A percentile compares a stretch with the other conserved stretches of the same genome.
Evolutionary conservation across 2,797 vertebrate species (phyloP).

Genomic region (Sebastes aleutianus): DNA sequence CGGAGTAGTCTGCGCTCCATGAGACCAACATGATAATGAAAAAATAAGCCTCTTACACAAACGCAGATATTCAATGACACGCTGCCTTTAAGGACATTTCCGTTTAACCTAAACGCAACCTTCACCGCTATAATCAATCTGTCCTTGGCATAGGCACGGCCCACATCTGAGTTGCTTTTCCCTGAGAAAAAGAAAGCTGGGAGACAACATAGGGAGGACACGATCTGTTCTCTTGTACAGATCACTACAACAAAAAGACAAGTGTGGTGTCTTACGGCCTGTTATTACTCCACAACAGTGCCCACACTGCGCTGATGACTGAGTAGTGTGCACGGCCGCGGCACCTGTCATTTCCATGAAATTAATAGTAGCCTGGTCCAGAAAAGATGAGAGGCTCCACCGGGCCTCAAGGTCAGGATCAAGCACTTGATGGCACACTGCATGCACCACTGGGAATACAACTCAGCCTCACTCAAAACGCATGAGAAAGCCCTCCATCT

Average conservation of each 20-base stretch:
- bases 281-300: background rate
- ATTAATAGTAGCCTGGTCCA: slow-evolving; percentile 16
- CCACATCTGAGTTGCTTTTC: background rate
- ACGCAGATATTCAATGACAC: slow-evolving; percentile 1
- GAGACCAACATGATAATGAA: slow-evolving; percentile 6
- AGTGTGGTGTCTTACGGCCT: background rate
- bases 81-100: background rate
- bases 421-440: background rate
- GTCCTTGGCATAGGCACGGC: background rate
- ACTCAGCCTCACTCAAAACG: background rate
- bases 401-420: slow-evolving; percentile 35
- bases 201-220: background rate
- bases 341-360: slow-evolving; percentile 33
- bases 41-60: slow-evolving; percentile 25
- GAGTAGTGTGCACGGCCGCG: background rate
- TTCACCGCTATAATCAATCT: background rate
- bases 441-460: background rate
- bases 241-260: background rate
- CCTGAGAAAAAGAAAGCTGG: background rate
- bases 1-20: background rate
- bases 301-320: background rate
- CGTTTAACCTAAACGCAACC: background rate
- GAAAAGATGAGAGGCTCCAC: slow-evolving; percentile 24
- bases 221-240: background rate
- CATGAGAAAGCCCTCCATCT: background rate